phyloP scores from a whole-genome alignment of 2,113 vertebrate genomes.

The Engraulis encrasicolus region DNA sequence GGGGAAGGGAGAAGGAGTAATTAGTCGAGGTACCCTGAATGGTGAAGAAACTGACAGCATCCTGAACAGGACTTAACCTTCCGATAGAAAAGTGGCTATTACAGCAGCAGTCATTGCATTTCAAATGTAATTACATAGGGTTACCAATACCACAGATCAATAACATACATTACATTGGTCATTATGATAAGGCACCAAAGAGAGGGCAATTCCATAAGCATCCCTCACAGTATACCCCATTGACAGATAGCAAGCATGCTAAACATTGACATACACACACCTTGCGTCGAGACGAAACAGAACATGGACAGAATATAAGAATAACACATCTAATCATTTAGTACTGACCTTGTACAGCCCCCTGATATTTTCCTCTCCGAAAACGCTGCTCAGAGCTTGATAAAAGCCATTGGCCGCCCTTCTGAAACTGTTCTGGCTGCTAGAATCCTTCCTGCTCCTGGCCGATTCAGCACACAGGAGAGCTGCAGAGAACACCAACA shows the following conservation, averaged over 20 bases:
- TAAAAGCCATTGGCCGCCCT: constrained; percentile 83
- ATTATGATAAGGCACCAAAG: background rate
- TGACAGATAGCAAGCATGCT: background rate
- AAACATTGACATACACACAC: background rate
- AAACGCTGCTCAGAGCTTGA: constrained; percentile 83
- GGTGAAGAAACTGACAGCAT: background rate
- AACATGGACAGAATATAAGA: background rate
- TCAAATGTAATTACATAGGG: background rate
- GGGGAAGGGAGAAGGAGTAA: constrained; percentile 24
- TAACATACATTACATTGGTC: background rate
- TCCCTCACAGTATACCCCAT: background rate
- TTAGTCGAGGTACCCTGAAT: background rate
- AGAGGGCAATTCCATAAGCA: background rate
- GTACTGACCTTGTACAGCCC: constrained; percentile 84
- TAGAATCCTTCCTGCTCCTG: constrained; percentile 76
- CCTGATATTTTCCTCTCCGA: constrained; percentile 91
- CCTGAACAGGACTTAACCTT: background rate
- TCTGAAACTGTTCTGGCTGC: constrained; percentile 84
- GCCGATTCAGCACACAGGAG: constrained; percentile 71
- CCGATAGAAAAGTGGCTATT: background rate
- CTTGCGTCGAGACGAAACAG: background rate
- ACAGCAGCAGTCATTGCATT: background rate
- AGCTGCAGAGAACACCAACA: constrained; percentile 57
- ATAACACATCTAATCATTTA: too few relatives aligned
- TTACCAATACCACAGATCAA: background rate